Base-by-base conservation (phyloP, 2,797 vertebrate genomes). In the Sebastes oblongus region DNA sequence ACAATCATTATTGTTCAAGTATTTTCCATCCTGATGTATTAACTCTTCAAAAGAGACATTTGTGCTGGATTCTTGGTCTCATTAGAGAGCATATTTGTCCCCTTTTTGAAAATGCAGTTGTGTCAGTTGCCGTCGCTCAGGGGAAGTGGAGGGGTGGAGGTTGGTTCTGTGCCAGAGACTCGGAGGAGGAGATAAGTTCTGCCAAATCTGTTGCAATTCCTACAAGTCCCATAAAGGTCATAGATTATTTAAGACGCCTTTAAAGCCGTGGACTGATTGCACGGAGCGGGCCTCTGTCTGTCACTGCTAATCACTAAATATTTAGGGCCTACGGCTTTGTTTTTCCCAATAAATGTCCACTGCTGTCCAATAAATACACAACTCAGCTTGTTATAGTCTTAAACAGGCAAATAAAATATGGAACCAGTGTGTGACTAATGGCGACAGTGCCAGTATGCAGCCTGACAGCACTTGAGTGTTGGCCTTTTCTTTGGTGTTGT, bases 191-290 rank as follows among this genome's bases (percentile, higher is more conserved):
- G 78, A 75, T 77, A 70, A 77, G 61, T 86, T 88, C 78, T 86
- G 86, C 89, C 89, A 93, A 92, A 90, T 79, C 84, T 77, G 81
- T 88, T 76, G 61, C 83, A 82, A 89, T 88, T 89, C 90, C 90
- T 90, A 5, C 81, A 29, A 85, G 85, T 72, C 79, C 82, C n/a
- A 83, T 91, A 91, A 93, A 93, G 93, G 91, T 92, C 90, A 89
- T 86, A 66, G 89, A 92, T 90, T 88, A 91, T 92, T 92, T 87
- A 90, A 83, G 55, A 67, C 1, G 66, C 72, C 73, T 88, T 87
- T 82, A 89, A 82, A 88, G 75, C 70, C 9, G 3, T 6, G 18
- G 68, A 75, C 70, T 78, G 90, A 86, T 77, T 79, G 81, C 72
- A 75, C n/a, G 75, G 75, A 83, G 55, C 66, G 60, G n/a, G 64